Percentiles rank a stretch among this genome's conserved stretches.
phyloP scores from a whole-genome alignment of 1,140 invertebrate species.

The Ceratina japonica region DNA sequence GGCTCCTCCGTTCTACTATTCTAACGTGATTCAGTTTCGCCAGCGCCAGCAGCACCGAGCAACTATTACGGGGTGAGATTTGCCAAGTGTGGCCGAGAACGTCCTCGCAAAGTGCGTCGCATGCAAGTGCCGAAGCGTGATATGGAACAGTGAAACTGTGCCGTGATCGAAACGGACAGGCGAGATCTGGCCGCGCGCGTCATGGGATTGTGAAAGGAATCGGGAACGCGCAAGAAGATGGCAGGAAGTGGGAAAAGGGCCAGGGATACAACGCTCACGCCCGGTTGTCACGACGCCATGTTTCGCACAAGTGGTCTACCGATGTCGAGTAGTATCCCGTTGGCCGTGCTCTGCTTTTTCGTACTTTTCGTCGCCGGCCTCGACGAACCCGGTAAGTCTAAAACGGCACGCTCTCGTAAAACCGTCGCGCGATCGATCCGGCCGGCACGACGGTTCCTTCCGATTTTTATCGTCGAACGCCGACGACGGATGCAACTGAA shows the following conservation, averaged over 20 bases:
- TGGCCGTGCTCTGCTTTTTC: slow-evolving; percentile 59
- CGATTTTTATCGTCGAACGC: slow-evolving; percentile 14
- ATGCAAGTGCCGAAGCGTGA: slow-evolving; percentile 45
- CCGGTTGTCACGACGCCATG: slow-evolving; percentile 75
- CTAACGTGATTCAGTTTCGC: slow-evolving; percentile 20
- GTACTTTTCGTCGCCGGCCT: slow-evolving; percentile 56
- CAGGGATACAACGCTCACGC: slow-evolving; percentile 58
- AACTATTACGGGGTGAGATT: slow-evolving; percentile 45
- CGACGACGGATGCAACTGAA: slow-evolving; percentile 1
- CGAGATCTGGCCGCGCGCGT: slow-evolving; percentile 34
- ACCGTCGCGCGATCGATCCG: not conserved
- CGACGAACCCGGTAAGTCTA: slow-evolving; percentile 65
- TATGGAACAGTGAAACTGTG: slow-evolving; percentile 41
- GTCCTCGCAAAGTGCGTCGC: slow-evolving; percentile 48
- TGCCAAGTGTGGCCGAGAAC: slow-evolving; percentile 27
- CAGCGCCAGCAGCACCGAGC: slow-evolving; percentile 1
- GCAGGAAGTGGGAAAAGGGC: slow-evolving; percentile 51
- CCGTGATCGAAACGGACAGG: slow-evolving; percentile 29
- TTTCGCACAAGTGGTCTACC: slow-evolving; percentile 64
- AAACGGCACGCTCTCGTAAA: not conserved
- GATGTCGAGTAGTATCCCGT: slow-evolving; percentile 62
- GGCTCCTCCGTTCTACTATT: not conserved
- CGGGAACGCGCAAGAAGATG: slow-evolving; percentile 20
- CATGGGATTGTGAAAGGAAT: slow-evolving; percentile 44
- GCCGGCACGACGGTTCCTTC: not conserved